These are phyloP conservation scores for Kryptolebias marmoratus DNA, from an alignment of 2,113 vertebrate genomes.

Conservation along the genomic window DNA sequence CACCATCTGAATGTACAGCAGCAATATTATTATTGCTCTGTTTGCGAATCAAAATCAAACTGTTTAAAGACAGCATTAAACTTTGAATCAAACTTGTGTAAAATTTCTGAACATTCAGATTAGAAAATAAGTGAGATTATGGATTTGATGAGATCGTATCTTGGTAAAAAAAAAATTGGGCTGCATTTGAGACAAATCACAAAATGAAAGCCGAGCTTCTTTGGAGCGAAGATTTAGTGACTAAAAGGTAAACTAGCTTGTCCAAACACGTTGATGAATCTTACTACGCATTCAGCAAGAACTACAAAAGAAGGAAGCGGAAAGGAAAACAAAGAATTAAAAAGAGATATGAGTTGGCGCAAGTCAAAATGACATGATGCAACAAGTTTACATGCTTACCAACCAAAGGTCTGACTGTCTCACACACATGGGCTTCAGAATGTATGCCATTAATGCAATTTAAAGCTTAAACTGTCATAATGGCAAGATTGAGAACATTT, in stretches of 20 bases:
- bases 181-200: constrained; percentile 4
- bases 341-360: constrained; percentile 6
- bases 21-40: neutral
- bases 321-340: neutral
- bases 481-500: constrained; percentile 12
- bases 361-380: constrained; percentile 33
- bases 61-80: neutral
- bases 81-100: constrained; percentile 12
- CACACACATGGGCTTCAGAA: neutral
- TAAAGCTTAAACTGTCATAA: neutral
- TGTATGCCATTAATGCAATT: neutral
- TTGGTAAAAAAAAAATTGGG: neutral
- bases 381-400: constrained; percentile 39
- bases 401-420: neutral
- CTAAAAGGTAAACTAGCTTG: constrained; percentile 8
- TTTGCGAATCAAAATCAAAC: neutral
- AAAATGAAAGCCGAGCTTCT: neutral
- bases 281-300: constrained; percentile 11
- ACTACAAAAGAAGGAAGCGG: constrained; percentile 3
- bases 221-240: neutral
- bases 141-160: constrained; percentile 7
- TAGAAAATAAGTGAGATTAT: neutral
- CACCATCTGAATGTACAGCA: neutral
- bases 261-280: constrained; percentile 30
- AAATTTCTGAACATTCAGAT: constrained; percentile 28